Evolutionary conservation across 2,888 invertebrate species (phyloP), one percentile per base, ranked within the genome.

Genomic region (Aphodius granarius): DNA sequence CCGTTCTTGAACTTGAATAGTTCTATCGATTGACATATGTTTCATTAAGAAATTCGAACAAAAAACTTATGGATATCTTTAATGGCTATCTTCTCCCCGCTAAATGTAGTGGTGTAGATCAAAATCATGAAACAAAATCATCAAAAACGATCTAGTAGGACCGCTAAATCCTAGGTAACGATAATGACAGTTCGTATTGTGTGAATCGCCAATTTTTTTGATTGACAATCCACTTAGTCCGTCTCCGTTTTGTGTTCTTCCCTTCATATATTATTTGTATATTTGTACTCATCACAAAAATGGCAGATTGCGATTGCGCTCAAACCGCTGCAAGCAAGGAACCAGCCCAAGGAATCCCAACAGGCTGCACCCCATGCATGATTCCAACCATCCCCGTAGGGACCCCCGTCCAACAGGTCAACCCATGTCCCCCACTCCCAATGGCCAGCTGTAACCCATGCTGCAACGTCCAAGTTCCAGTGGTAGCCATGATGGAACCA

Each of bases 401-500:
- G 16, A 73, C 76, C 9, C 78, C 79, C 9, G 83, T 83, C 73
- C 79, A 78, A 18, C 80, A 78, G 18, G 83, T 85, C 5, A 82
- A 82, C 68, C 85, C 85, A 1, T 83, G 84, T 75, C 77, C 74
- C 23, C 77, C 77, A 9, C 72, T 70, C 4, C 74, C 74, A 6
- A 65, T 15, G 64, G 82, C 65, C 5, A 64, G 82, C 73, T 78
- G 79, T 75, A 71, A 68, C 0, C 79, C 79, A 16, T 79, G 78
- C 64, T 78, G 78, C 68, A 81, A 83, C 64, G 84, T 85, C 5
- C 83, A 83, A 75, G 83, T 86, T 4, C 84, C 86, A 3, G 78
- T 84, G 0, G 76, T 81, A 0, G 72, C 78, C n/a, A 84, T 83
- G 1, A 79, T 78, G 15, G 73, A 74, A 17, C 81, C 82, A 0